phyloP scores from a whole-genome alignment of 23 tunicate species.

The Trididemnum miniatum region DNA sequence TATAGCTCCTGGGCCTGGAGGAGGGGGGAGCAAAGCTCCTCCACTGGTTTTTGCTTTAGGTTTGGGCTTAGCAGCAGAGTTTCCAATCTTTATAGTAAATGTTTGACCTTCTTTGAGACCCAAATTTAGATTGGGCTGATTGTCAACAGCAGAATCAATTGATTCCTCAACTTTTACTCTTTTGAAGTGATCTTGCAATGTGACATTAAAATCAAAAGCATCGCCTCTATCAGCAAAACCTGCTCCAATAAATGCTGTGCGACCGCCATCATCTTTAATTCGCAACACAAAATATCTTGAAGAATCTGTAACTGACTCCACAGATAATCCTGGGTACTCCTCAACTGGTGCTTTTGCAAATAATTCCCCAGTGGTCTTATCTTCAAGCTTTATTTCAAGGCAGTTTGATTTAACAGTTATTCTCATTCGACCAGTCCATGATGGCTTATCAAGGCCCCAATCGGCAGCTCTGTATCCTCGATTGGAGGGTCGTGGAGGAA shows the following conservation, averaged over 20 bases:
- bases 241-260: slow-evolving; percentile 92
- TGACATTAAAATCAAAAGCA: slow-evolving; percentile 94
- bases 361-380: slow-evolving; percentile 53
- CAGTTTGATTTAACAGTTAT: slow-evolving; percentile 33
- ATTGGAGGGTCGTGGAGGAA: slow-evolving; percentile 87
- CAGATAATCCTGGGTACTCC: slow-evolving; percentile 77
- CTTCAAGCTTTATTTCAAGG: slow-evolving; percentile 65
- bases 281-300: slow-evolving; percentile 91
- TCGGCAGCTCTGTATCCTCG: slow-evolving; percentile 95
- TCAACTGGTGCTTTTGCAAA: slow-evolving; percentile 91
- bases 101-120: slow-evolving; percentile 97
- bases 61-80: slow-evolving; percentile 37
- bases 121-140: slow-evolving; percentile 54
- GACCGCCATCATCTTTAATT: slow-evolving; percentile 60
- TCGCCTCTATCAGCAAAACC: slow-evolving; percentile 98
- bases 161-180: slow-evolving; percentile 57
- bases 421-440: slow-evolving; percentile 95
- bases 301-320: slow-evolving; percentile 93
- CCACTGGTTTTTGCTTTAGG: slow-evolving; percentile 43
- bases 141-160: slow-evolving; percentile 28
- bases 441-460: slow-evolving; percentile 97
- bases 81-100: slow-evolving; percentile 81
- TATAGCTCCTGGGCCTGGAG: slow-evolving; percentile 50
- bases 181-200: slow-evolving; percentile 95
- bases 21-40: slow-evolving; percentile 85